Conservation (phyloP, 2,797 vertebrate genomes). For the Coluber constrictor region DNA sequence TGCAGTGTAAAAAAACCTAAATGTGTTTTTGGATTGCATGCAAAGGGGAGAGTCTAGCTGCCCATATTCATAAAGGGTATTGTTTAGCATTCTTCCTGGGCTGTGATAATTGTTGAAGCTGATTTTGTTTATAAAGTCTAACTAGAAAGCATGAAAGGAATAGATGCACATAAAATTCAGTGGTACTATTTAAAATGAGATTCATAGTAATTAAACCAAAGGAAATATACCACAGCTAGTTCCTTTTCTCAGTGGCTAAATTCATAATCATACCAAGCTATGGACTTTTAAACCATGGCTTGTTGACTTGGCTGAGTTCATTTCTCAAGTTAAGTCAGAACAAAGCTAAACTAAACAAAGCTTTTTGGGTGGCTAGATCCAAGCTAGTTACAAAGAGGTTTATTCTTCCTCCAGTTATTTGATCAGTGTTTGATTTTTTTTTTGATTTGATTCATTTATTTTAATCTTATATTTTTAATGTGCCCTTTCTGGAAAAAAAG, state of each 20-base stretch:
- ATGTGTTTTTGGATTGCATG: slow-evolving; percentile 4
- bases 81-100: not conserved
- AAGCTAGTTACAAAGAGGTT: not conserved
- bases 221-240: not conserved
- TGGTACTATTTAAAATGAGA: not conserved
- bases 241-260: not conserved
- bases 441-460: not conserved
- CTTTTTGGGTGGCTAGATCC: not conserved
- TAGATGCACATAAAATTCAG: not conserved
- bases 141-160: not conserved
- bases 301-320: not conserved
- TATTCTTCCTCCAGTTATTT: not conserved
- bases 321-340: not conserved
- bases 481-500: too few species aligned
- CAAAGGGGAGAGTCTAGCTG: not conserved
- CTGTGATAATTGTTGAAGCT: not conserved
- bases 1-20: not conserved
- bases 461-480: not conserved
- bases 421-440: not conserved
- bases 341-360: not conserved
- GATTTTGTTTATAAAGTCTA: not conserved
- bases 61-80: not conserved
- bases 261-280: not conserved
- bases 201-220: not conserved
- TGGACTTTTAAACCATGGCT: not conserved